A percentile compares a stretch with the other conserved stretches of the same genome.
Conservation (phyloP, 2,888 invertebrate species). For the Scaptomyza polygonia region DNA sequence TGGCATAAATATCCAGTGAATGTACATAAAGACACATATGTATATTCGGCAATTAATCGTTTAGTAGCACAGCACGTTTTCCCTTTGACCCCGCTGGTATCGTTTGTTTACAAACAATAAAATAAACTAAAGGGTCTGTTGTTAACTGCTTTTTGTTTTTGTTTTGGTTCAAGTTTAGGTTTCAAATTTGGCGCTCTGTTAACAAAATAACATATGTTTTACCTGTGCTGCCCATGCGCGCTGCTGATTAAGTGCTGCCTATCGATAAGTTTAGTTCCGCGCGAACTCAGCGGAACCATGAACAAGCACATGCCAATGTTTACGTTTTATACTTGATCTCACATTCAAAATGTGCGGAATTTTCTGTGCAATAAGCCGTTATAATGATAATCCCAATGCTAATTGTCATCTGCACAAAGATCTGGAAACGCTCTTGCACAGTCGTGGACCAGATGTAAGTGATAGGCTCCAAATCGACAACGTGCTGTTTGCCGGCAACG, state of each 20-base stretch:
- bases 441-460: constrained; percentile 59
- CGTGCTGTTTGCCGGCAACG: constrained; percentile 85
- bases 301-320: constrained; percentile 18
- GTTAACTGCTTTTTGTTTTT: background rate
- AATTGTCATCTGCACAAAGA: constrained; percentile 18
- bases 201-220: background rate
- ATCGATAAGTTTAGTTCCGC: constrained; percentile 6
- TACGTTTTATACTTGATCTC: constrained; percentile 2
- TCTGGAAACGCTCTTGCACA: constrained; percentile 38
- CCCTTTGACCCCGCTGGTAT: constrained; percentile 24
- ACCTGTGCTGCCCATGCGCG: constrained; percentile 1
- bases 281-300: background rate
- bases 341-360: constrained; percentile 62
- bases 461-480: constrained; percentile 26
- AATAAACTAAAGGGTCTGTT: constrained; percentile 14
- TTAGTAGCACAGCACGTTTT: constrained; percentile 28
- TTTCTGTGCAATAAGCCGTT: constrained; percentile 49
- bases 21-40: constrained; percentile 5
- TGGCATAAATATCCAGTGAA: constrained; percentile 25
- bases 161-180: background rate
- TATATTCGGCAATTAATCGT: constrained; percentile 39
- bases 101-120: background rate
- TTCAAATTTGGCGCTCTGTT: constrained; percentile 31
- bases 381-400: constrained; percentile 6
- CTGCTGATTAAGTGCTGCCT: background rate